These are phyloP conservation scores for Lethocerus indicus DNA, from an alignment of 1,140 invertebrate species.

Conservation along the genomic window DNA sequence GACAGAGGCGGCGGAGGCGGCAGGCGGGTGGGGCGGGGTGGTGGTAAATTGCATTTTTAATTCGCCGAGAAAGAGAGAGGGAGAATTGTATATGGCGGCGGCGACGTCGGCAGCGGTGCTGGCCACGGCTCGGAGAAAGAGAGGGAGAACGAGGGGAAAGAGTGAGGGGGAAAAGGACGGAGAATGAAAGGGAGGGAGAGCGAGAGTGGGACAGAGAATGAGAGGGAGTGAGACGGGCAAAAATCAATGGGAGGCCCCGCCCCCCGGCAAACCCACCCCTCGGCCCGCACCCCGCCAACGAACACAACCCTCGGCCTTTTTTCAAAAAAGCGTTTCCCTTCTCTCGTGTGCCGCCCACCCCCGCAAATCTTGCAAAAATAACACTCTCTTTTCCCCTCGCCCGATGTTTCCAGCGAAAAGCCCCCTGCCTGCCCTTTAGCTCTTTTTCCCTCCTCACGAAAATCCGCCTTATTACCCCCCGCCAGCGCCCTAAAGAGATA, in stretches of 20 bases:
- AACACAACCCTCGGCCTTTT: neutral
- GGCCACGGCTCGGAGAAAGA: no score
- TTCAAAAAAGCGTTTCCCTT: no score
- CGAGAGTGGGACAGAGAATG: neutral
- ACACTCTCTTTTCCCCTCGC: neutral
- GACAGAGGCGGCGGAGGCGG: neutral
- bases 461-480: no score
- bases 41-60: constrained; percentile 7
- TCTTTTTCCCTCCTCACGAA: no score
- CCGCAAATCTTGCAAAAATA: neutral
- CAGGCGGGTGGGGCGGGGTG: neutral
- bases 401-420: neutral
- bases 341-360: no score
- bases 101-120: no score
- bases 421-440: no score
- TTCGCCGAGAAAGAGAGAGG: neutral
- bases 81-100: no score
- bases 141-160: no score
- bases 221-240: neutral
- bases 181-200: no score
- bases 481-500: no score
- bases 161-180: no score
- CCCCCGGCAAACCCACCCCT: neutral
- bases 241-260: constrained; percentile 6
- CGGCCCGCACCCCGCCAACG: neutral